Evolutionary conservation across 2,888 invertebrate species (phyloP), one percentile per base, ranked within the genome.

Genomic region (Tipula unca): DNA sequence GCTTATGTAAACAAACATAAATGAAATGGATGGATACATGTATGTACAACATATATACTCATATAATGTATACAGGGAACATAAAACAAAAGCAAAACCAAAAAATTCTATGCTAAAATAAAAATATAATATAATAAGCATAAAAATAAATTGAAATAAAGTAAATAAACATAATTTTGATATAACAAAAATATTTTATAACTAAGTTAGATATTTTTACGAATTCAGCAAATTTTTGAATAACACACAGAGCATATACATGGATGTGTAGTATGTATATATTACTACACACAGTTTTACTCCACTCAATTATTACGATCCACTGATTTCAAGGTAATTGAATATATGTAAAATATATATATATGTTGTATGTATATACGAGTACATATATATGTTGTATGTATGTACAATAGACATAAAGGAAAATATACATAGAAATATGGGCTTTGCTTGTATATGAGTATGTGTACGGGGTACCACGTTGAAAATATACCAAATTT

Each of bases 61-160:
- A 14, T 69, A 69, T 8, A n/a, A 6, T 13, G 48, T 17, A 48
- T 48, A 54, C 4, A 69, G 20, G 10, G 25, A 69, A 69, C 69
- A 69, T 48, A 48, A 69, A 69, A 69, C 69, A 69, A 69, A 20
- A 25, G 10, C 25, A 69, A 25, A 69, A 69, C 25, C 69, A 25
- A 69, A 69, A 39, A 69, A 25, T 69, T 69, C 69, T 69, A 69
- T 69, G 69, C 69, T 69, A 69, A 69, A 69, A 69, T 69, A 69
- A 69, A 69, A 69, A 69, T 69, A 69, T 20, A 69, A 69, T 69
- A 69, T 69, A 25, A 69, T 69, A 69, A 69, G 69, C 69, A 69
- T 69, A 69, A 69, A 69, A 69, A 69, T 69, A 69, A 69, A 69
- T 69, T 69, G 69, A 69, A 69, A 69, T 69, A 69, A 69, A 69